Percentiles rank a stretch among this genome's conserved stretches.
These are phyloP conservation scores for Ecliptopera silaceata DNA, from an alignment of 2,888 invertebrate genomes.

Conservation along the genomic window DNA sequence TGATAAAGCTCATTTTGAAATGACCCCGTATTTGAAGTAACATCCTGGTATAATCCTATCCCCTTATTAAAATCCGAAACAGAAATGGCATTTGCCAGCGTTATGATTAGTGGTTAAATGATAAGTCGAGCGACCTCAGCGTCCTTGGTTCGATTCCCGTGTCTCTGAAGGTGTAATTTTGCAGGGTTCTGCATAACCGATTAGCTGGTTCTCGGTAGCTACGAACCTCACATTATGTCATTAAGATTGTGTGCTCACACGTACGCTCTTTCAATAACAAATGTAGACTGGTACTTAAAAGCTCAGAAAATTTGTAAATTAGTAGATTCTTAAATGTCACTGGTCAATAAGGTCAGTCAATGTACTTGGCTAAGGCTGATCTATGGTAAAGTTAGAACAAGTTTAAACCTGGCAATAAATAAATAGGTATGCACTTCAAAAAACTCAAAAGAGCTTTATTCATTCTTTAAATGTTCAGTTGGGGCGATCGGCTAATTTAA, in stretches of 20 bases:
- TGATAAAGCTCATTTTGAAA: constrained; percentile 12
- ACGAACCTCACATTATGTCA: constrained; percentile 73
- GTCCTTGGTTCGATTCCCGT: constrained; percentile 80
- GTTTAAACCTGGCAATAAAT: too few relatives aligned
- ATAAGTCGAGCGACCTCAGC: constrained; percentile 75
- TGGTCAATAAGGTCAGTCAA: too few relatives aligned
- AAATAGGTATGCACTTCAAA: too few relatives aligned
- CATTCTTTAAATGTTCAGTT: too few relatives aligned
- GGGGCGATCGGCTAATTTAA: too few relatives aligned
- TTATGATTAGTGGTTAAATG: constrained; percentile 79
- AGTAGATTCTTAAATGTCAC: too few relatives aligned
- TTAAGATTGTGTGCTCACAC: constrained; percentile 61
- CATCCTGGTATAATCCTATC: constrained; percentile 50
- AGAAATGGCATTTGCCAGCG: constrained; percentile 76
- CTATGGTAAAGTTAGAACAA: too few relatives aligned
- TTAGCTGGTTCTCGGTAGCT: constrained; percentile 79
- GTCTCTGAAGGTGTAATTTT: constrained; percentile 80
- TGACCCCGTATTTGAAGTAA: constrained; percentile 7
- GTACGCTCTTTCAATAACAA: constrained; percentile 47
- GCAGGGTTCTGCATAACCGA: constrained; percentile 75
- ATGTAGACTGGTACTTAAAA: constrained; percentile 2
- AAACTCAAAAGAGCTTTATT: too few relatives aligned
- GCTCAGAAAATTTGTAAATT: background rate
- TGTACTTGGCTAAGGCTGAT: too few relatives aligned
- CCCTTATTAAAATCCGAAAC: constrained; percentile 74